Base-by-base conservation (phyloP, 2,113 vertebrate genomes). In the Murina feae region DNA sequence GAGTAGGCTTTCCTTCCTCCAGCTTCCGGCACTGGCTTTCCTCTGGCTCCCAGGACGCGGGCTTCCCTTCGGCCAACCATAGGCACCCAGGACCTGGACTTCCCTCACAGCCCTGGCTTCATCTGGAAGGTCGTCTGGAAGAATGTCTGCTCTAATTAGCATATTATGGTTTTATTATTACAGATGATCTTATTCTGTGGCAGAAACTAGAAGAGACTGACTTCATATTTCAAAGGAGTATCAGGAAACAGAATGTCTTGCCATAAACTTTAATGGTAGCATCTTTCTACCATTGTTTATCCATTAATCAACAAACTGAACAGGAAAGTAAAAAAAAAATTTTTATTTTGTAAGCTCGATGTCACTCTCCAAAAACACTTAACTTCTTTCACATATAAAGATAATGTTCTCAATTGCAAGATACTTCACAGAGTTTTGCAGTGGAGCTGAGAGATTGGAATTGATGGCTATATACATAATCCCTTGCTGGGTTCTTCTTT, bases 301-400 rank as follows among this genome's bases (percentile, higher is more conserved):
- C 25, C 2, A 79, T 83, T 13, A 39, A 84, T 83, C 47, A 86
- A 94, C 23, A 92, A 71, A 88, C 35, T 79, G 6, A 94, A 60
- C 6, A 82, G 16, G 5, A 93, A 74, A 90, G 14, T 12, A 37
- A 90, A 76, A 86, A 51, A 82, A 66, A 39, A 82, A 49, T 58
- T 63, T 63, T 16, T 32, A 28, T 63, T 49, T 89, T 47, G 9
- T 87, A 65, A 90, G 14, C 18, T 79, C 58, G 80, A 4, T 89
- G 30, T 63, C 18, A 90, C 5, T 81, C 44, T 92, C n/a, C 35
- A 87, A 96, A 95, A 92, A 51, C 39, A 86, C 1, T 6, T 58
- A 92, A 92, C 84, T 83, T 89, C 17, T 91, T 82, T 82, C 69
- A 83, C 21, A 86, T 74, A 23, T 74, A 74, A 74, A 74, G 39